Evolutionary conservation across 2,797 vertebrate genomes (phyloP).

Genomic region (Tarsius wallacei): DNA sequence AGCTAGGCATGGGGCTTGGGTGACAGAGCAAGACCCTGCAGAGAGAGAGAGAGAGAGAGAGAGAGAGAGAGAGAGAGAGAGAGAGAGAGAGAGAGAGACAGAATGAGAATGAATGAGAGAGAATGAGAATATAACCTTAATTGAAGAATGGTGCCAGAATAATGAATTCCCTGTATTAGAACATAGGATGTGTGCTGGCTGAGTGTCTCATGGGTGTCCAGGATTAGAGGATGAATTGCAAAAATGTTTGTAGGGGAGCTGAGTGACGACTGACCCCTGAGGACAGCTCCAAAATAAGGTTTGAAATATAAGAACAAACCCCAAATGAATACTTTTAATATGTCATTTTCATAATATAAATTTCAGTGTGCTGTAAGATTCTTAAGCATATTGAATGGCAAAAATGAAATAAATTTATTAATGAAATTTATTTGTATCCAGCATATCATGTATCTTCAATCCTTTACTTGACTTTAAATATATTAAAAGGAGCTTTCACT

Average conservation of each 20-base stretch:
- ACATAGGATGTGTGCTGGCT: background rate
- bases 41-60: too few species aligned
- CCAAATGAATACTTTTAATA: background rate
- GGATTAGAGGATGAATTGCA: background rate
- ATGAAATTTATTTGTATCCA: background rate
- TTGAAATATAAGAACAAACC: background rate
- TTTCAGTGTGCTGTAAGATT: background rate
- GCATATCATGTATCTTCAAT: background rate
- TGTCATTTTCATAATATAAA: background rate
- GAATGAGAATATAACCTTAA: background rate
- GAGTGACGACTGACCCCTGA: background rate
- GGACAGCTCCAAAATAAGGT: background rate
- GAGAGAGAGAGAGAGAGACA: too few species aligned
- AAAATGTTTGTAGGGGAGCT: background rate
- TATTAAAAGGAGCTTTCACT: background rate
- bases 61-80: too few species aligned
- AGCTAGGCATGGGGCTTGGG: too few species aligned
- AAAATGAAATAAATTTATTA: background rate
- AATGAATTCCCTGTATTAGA: background rate
- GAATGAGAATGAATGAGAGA: background rate
- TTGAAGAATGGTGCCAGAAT: background rate
- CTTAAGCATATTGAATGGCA: background rate
- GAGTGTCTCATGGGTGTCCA: background rate
- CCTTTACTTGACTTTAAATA: background rate
- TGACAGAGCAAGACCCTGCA: too few species aligned